A percentile compares a stretch with the other conserved stretches of the same genome.
These are phyloP conservation scores for Neoniphon sammara DNA, from an alignment of 2,797 vertebrate genomes.

Conservation along the genomic window DNA sequence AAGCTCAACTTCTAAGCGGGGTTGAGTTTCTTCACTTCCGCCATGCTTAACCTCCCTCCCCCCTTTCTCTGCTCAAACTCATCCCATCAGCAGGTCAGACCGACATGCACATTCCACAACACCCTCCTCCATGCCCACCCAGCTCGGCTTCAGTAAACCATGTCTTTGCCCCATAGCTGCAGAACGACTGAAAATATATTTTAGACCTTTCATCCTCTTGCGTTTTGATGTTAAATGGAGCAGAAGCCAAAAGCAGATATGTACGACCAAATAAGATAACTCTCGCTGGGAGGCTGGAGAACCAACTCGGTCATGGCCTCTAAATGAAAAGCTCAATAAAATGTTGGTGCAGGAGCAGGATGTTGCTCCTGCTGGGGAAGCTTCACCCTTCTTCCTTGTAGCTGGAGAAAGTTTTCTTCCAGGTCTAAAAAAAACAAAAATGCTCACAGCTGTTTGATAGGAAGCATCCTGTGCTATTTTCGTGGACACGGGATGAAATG, in stretches of 20 bases:
- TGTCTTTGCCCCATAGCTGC: constrained; percentile 35
- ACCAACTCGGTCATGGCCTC: constrained; percentile 16
- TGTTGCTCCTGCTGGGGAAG: neutral
- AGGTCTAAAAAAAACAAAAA: constrained; percentile 28
- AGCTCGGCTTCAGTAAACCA: constrained; percentile 41
- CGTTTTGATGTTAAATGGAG: constrained; percentile 50
- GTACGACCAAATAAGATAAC: constrained; percentile 58
- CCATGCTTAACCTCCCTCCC: neutral
- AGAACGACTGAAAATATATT: constrained; percentile 48
- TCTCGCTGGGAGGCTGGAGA: constrained; percentile 27
- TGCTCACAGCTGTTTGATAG: constrained; percentile 44
- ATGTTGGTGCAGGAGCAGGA: constrained; percentile 30
- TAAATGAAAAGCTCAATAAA: constrained; percentile 19
- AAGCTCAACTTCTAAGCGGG: constrained; percentile 93
- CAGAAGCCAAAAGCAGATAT: constrained; percentile 65
- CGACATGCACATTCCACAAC: constrained; percentile 72
- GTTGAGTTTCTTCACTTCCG: neutral
- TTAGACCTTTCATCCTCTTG: constrained; percentile 44
- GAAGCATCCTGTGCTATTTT: constrained; percentile 56
- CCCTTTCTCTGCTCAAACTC: neutral
- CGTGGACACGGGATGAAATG: constrained; percentile 66
- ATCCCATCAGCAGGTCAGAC: constrained; percentile 42
- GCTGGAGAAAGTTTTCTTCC: constrained; percentile 26
- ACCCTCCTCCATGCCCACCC: constrained; percentile 59
- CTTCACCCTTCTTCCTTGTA: neutral